Base-by-base conservation (phyloP, 2,888 invertebrate species). In the Sabatieria punctata region DNA sequence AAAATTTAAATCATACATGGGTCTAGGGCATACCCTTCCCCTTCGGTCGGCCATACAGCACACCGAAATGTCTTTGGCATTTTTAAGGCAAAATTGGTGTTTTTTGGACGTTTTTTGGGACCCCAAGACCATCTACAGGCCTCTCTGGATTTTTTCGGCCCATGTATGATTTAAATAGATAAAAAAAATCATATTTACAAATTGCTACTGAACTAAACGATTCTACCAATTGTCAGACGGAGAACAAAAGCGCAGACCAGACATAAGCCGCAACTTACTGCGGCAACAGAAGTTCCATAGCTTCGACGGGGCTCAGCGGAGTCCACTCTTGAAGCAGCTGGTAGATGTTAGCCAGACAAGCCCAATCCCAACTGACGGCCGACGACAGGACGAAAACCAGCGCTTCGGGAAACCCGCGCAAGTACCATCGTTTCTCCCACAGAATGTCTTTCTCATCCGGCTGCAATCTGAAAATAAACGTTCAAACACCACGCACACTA, bases 281-380 rank as follows among this genome's bases (percentile, higher is more conserved):
- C 24, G 95, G 93, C 52, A 95, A 68, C 46, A 97, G 73, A 46
- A 97, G 71, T 65, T 93, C 85, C 60, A 97, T 73, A 1, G 93
- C 85, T 69, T 86, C 82, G 48, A 86, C 74, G 1, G 91, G 85
- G 46, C 80, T 77, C 27, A 93, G 73, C 2, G 79, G 78, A 0
- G 49, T 48, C 61, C 95, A 97, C n/a, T 78, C 75, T 37, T 78
- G 73, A n/a, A 97, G 65, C 65, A 95, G 74, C 1, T 82, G 76
- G 60, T 93, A 80, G 49, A 93, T 75, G 63, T 89, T 88, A 8
- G 80, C 77, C 23, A 89, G 71, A 61, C 80, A 82, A 11, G 80
- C 80, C 69, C 81, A 85, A 63, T 85, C 85, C 93, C 91, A 93
- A 62, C 81, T 52, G 27, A 56, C 57, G n/a, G 59, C 59, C 4